phyloP scores from a whole-genome alignment of 2,113 vertebrate genomes.

The Ageneiosus marmoratus region DNA sequence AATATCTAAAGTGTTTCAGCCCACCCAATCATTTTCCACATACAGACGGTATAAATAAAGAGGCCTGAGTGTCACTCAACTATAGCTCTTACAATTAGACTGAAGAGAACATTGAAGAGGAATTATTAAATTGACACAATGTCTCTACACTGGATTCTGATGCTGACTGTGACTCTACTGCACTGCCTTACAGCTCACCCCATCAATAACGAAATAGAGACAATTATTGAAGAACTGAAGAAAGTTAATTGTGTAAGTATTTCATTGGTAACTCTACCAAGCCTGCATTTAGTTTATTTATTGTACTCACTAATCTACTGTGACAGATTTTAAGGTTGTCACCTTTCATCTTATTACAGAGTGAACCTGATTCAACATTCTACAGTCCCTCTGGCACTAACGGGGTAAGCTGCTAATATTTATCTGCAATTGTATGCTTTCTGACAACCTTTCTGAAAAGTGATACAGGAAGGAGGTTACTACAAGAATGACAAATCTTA shows the following conservation, averaged over 20 bases:
- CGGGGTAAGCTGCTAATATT: slow-evolving; percentile 49
- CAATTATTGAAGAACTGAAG: accelerated
- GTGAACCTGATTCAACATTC: accelerated
- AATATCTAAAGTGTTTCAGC: slow-evolving; percentile 75
- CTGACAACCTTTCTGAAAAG: slow-evolving; percentile 6
- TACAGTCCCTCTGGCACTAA: slow-evolving; percentile 42
- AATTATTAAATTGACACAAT: slow-evolving; percentile 37
- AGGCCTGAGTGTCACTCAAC: neutral
- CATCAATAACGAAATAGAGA: accelerated
- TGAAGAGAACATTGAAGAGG: slow-evolving; percentile 40
- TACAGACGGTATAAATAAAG: slow-evolving; percentile 70
- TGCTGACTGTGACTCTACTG: slow-evolving; percentile 4
- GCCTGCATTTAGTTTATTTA: neutral
- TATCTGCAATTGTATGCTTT: neutral
- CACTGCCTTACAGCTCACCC: neutral
- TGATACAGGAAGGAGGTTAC: slow-evolving; percentile 32
- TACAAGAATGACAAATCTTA: slow-evolving; percentile 38
- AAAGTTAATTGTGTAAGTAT: slow-evolving; percentile 8
- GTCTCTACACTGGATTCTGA: slow-evolving; percentile 41
- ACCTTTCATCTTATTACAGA: slow-evolving; percentile 28
- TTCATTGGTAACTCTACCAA: neutral
- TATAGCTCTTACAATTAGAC: neutral
- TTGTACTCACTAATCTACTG: neutral
- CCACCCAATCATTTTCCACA: slow-evolving; percentile 80
- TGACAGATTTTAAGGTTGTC: neutral